phyloP scores from a whole-genome alignment of 2,888 invertebrate genomes.

The Teleogryllus oceanicus region DNA sequence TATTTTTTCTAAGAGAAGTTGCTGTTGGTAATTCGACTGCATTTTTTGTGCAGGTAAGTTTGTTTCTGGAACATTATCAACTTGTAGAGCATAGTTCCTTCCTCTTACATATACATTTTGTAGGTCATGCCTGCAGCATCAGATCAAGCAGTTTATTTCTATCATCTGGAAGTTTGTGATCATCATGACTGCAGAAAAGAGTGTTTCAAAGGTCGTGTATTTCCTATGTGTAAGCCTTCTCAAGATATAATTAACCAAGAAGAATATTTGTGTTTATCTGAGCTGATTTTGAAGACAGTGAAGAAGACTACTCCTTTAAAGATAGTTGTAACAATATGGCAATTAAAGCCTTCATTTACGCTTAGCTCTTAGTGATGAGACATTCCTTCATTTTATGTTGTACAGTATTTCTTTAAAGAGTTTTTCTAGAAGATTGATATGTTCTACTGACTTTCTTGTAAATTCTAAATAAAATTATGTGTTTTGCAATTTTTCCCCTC shows the following conservation, averaged over 20 bases:
- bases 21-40: not conserved
- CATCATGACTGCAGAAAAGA: slow-evolving; percentile 4
- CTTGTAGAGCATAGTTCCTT: no score
- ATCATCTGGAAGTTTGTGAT: not conserved
- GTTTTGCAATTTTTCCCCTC: no score
- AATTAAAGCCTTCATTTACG: not conserved
- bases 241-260: not conserved
- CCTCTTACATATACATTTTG: no score
- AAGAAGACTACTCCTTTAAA: not conserved
- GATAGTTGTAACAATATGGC: not conserved
- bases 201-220: not conserved
- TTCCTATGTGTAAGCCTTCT: not conserved
- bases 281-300: slow-evolving; percentile 3
- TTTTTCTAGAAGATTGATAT: no score
- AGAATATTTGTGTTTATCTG: not conserved
- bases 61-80: not conserved
- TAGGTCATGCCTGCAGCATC: not conserved
- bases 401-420: no score
- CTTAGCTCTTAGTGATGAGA: not conserved
- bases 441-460: no score
- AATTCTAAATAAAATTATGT: no score
- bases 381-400: no score
- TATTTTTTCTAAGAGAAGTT: slow-evolving; percentile 21
- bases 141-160: not conserved
- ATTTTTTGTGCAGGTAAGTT: not conserved